Conservation (phyloP, 2,797 vertebrate species). For the Xiphorhynchus erythropygius region DNA sequence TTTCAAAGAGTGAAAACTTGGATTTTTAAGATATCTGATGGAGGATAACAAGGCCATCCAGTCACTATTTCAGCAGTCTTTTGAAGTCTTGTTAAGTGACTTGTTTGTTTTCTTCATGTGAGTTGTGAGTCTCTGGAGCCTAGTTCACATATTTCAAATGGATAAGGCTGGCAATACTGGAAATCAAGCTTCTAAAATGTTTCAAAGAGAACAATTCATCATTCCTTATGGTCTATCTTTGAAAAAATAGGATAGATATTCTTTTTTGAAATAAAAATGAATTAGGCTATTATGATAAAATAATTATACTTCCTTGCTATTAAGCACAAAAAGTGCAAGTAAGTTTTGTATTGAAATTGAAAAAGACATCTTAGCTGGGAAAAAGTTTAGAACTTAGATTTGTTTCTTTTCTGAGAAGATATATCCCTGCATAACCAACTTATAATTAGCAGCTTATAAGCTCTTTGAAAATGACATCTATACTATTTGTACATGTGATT, state of each 20-base stretch:
- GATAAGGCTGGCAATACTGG: background rate
- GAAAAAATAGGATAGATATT: background rate
- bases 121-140: background rate
- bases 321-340: background rate
- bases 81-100: background rate
- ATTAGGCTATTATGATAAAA: background rate
- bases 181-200: conserved; percentile 1
- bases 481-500: background rate
- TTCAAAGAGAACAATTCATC: background rate
- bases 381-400: background rate
- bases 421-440: background rate
- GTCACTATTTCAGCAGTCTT: background rate
- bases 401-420: background rate
- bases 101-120: background rate
- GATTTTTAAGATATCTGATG: background rate
- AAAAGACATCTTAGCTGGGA: background rate
- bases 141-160: background rate
- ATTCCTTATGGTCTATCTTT: background rate
- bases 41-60: background rate
- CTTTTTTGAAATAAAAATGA: background rate
- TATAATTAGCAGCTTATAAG: background rate
- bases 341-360: background rate
- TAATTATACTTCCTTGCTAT: background rate
- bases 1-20: background rate
- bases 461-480: background rate